A percentile compares a stretch with the other conserved stretches of the same genome.
phyloP scores from a whole-genome alignment of 2,113 vertebrate genomes.

The Sporophila hypoxantha region DNA sequence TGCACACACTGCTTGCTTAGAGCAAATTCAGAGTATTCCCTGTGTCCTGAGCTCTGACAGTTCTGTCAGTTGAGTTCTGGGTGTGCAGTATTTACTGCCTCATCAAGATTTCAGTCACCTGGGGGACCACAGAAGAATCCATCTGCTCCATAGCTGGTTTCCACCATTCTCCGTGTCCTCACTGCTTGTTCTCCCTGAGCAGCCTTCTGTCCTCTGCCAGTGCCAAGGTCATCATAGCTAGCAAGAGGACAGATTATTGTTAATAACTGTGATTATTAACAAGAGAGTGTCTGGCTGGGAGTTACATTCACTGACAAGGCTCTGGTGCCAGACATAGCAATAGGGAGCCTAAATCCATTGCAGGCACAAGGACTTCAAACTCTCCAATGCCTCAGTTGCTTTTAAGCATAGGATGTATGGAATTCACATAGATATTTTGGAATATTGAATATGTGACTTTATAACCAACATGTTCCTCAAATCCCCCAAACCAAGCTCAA shows the following conservation, averaged over 20 bases:
- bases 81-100: neutral
- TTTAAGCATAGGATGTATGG: accelerated
- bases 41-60: neutral
- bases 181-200: constrained; percentile 24
- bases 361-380: neutral
- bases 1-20: neutral
- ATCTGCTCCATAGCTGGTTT: constrained; percentile 73
- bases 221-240: constrained; percentile 47
- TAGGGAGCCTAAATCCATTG: neutral
- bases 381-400: neutral
- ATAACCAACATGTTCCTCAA: neutral
- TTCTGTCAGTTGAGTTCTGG: neutral
- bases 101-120: constrained; percentile 56
- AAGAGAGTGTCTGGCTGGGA: neutral
- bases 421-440: neutral
- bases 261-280: neutral
- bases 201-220: constrained; percentile 38
- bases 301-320: neutral
- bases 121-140: constrained; percentile 90
- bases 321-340: neutral
- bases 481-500: neutral
- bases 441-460: neutral
- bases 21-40: neutral
- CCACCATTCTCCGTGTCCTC: constrained; percentile 82
- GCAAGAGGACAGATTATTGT: neutral